Percentiles rank a stretch among this genome's conserved stretches.
Evolutionary conservation across 30 jellyfish, hydroid and myxozoan species (phyloP).

Genomic region (Euphysa ruthae): DNA sequence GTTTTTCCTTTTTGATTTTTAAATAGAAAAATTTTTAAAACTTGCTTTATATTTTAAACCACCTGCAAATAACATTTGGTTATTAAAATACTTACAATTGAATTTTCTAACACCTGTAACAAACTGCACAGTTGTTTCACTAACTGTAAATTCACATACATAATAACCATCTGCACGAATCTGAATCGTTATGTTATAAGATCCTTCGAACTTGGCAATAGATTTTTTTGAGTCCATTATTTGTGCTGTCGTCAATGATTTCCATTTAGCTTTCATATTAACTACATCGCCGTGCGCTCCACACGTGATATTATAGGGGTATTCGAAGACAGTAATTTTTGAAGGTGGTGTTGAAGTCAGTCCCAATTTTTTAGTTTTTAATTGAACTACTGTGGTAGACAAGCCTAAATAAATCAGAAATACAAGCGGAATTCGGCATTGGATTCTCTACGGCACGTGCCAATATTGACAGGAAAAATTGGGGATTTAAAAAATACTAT

Average conservation of each 20-base stretch:
- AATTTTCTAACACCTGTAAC: no score
- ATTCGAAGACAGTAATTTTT: neutral
- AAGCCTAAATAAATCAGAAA: no score
- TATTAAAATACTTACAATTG: no score
- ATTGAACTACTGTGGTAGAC: neutral
- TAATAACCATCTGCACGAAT: neutral
- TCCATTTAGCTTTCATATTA: conserved; percentile 1
- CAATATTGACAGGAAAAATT: no score
- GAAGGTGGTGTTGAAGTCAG: neutral
- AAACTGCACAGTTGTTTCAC: neutral
- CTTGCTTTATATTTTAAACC: no score
- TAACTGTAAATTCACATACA: neutral
- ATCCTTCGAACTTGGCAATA: neutral
- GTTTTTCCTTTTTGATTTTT: no score
- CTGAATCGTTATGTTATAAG: neutral
- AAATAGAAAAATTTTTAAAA: no score
- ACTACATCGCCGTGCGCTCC: conserved; percentile 2
- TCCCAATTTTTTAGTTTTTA: conserved; percentile 6
- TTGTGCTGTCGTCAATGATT: neutral
- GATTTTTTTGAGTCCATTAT: neutral
- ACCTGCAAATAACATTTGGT: no score
- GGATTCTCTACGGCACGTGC: no score
- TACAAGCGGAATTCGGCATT: no score
- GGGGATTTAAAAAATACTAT: no score
- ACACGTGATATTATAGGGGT: neutral